These are phyloP conservation scores for Vimba vimba DNA, from an alignment of 2,113 vertebrate genomes.

Conservation along the genomic window DNA sequence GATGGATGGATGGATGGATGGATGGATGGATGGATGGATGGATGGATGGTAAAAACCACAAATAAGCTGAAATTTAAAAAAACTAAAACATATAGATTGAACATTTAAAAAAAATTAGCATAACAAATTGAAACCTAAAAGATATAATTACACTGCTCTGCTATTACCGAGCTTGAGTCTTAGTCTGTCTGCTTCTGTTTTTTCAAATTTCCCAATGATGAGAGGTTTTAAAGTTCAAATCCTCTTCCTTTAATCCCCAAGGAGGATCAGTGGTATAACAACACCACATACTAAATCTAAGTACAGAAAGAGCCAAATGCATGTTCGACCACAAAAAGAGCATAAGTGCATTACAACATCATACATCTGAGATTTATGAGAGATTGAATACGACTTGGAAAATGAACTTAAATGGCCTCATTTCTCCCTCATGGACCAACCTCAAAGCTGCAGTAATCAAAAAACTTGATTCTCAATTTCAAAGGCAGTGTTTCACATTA, in stretches of 20 bases:
- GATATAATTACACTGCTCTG: background rate
- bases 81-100: background rate
- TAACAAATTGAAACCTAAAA: background rate
- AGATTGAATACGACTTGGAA: slow-evolving; percentile 42
- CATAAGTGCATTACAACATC: slow-evolving; percentile 38
- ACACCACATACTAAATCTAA: slow-evolving; percentile 30
- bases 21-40: no score
- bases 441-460: background rate
- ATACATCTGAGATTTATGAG: slow-evolving; percentile 37
- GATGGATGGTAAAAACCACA: background rate
- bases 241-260: slow-evolving; percentile 16
- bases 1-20: no score
- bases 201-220: background rate
- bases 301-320: background rate
- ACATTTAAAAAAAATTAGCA: background rate
- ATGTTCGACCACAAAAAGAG: slow-evolving; percentile 21
- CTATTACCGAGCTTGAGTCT: background rate
- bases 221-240: slow-evolving; percentile 30
- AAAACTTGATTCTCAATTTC: background rate
- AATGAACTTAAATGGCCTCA: slow-evolving; percentile 36
- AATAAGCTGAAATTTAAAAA: background rate
- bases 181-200: background rate
- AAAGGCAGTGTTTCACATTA: background rate
- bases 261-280: background rate
- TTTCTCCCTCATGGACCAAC: background rate